A percentile compares a stretch with the other conserved stretches of the same genome.
Conservation (phyloP, 92 coral and sea anemone species). For the Isaurus tuberculatus region DNA sequence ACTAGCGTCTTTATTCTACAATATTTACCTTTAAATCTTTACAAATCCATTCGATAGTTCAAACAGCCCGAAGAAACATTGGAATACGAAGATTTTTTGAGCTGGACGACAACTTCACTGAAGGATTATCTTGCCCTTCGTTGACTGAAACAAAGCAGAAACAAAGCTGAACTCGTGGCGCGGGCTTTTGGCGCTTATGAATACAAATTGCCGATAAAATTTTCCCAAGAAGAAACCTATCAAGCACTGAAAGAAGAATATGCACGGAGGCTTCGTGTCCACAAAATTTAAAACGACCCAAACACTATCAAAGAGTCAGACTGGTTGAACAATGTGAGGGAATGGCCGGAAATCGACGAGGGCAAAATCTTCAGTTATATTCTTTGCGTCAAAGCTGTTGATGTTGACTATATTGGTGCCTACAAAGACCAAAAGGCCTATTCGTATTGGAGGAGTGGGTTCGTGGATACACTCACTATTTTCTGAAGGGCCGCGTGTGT, state of each 20-base stretch:
- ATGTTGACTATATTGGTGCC: constrained; percentile 14
- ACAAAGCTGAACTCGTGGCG: constrained; percentile 47
- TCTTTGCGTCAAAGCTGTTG: constrained; percentile 34
- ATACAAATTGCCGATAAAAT: constrained; percentile 24
- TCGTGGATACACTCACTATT: constrained; percentile 16
- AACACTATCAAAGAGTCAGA: constrained; percentile 29
- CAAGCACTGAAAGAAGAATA: constrained; percentile 32
- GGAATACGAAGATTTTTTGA: constrained; percentile 45
- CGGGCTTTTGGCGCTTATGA: constrained; percentile 44
- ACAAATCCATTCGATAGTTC: constrained; percentile 16
- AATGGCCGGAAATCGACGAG: constrained; percentile 44
- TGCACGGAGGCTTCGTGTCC: constrained; percentile 14
- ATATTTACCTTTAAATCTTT: constrained; percentile 31
- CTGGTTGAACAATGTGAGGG: constrained; percentile 26
- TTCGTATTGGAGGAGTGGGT: constrained; percentile 33
- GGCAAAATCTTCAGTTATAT: constrained; percentile 27
- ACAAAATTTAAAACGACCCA: neutral
- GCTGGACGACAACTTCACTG: constrained; percentile 32
- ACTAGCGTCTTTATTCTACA: constrained; percentile 37
- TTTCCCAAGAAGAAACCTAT: constrained; percentile 34
- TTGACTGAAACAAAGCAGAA: constrained; percentile 37
- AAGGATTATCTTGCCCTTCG: constrained; percentile 37
- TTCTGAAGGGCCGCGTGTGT: constrained; percentile 42
- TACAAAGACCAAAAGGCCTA: constrained; percentile 43
- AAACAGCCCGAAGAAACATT: constrained; percentile 41